A percentile compares a stretch with the other conserved stretches of the same genome.
Conservation (phyloP, 1,140 invertebrate genomes). For the Cydia splendana region DNA sequence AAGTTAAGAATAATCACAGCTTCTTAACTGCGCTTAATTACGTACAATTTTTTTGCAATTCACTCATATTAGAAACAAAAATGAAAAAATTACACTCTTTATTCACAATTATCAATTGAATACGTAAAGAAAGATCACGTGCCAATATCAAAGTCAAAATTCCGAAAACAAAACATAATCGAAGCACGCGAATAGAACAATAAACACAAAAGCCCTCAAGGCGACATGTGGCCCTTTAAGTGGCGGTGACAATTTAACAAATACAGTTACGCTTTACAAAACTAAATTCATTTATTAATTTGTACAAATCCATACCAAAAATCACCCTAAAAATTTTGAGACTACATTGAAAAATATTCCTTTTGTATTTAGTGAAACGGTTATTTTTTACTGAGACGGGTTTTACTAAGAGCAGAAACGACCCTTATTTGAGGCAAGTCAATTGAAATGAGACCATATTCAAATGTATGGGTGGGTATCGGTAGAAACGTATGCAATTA, state of each 20-base stretch:
- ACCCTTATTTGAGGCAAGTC: conserved; percentile 54
- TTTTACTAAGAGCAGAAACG: conserved; percentile 28
- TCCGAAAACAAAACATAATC: conserved; percentile 34
- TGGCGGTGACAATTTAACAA: conserved; percentile 78
- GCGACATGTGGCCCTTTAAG: conserved; percentile 77
- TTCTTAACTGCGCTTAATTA: too few species aligned
- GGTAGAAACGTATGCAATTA: conserved; percentile 78
- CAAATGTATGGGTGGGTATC: conserved; percentile 71
- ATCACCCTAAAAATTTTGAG: conserved; percentile 31
- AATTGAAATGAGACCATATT: conserved; percentile 73
- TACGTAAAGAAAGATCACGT: background rate
- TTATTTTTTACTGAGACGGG: conserved; percentile 30
- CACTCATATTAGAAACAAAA: conserved; percentile 2
- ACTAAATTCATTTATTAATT: conserved; percentile 62
- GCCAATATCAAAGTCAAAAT: conserved; percentile 28
- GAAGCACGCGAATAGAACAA: conserved; percentile 52
- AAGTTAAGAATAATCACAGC: too few species aligned
- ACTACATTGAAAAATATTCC: conserved; percentile 33
- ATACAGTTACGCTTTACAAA: conserved; percentile 75
- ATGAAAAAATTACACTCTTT: background rate
- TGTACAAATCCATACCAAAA: conserved; percentile 35
- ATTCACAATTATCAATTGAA: background rate
- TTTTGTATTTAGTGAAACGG: background rate
- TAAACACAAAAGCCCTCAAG: conserved; percentile 68
- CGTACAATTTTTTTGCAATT: too few species aligned